phyloP scores from a whole-genome alignment of 2,797 vertebrate species.

The Pantherophis alleghaniensis region DNA sequence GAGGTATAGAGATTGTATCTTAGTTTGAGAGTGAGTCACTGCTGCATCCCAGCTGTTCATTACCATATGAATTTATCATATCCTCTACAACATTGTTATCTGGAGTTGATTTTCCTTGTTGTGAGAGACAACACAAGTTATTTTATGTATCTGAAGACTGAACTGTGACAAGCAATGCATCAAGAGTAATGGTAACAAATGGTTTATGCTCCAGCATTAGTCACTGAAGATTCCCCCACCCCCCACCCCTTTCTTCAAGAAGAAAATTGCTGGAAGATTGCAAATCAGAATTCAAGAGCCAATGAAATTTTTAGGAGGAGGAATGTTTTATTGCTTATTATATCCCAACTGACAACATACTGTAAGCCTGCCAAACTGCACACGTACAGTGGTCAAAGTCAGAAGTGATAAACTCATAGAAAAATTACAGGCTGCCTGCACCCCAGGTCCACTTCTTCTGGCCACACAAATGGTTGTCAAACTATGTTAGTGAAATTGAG shows the following conservation, averaged over 20 bases:
- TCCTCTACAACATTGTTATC: constrained; percentile 66
- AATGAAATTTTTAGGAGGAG: constrained; percentile 39
- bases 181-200: constrained; percentile 63
- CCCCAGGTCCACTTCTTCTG: not conserved
- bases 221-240: not conserved
- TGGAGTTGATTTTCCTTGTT: constrained; percentile 65
- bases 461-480: not conserved
- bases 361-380: not conserved
- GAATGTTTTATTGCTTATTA: not conserved
- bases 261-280: not conserved
- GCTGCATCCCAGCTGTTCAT: constrained; percentile 76
- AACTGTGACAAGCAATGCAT: constrained; percentile 63
- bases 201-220: constrained; percentile 40
- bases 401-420: not conserved
- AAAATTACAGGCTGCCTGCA: not conserved
- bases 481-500: not conserved
- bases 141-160: constrained; percentile 71
- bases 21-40: constrained; percentile 65
- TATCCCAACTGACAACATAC: not conserved
- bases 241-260: not conserved
- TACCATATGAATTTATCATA: constrained; percentile 76
- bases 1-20: constrained; percentile 54
- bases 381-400: not conserved
- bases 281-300: constrained; percentile 33
- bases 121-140: constrained; percentile 60